Evolutionary conservation across 2,888 invertebrate genomes (phyloP).

Genomic region (Yponomeuta evonymella): DNA sequence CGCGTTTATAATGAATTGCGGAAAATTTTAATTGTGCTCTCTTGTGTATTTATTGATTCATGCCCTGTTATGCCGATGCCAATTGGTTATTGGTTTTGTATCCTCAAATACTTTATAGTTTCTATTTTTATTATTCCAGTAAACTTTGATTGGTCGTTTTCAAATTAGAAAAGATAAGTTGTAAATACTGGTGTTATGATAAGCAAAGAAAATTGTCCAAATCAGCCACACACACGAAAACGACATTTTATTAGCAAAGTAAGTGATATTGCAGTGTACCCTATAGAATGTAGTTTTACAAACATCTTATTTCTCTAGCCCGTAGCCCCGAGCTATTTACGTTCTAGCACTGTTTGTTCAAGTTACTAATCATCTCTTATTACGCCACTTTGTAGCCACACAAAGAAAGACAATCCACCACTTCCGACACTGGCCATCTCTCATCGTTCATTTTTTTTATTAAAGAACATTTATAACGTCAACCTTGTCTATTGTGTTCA

Average conservation of each 20-base stretch:
- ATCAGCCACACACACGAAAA: too few relatives aligned
- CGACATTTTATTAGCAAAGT: too few relatives aligned
- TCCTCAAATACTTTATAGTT: not conserved
- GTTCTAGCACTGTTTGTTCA: not conserved
- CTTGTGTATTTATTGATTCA: slow-evolving; percentile 5
- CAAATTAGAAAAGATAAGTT: not conserved
- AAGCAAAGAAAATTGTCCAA: too few relatives aligned
- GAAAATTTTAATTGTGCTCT: slow-evolving; percentile 6
- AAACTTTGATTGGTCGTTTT: slow-evolving; percentile 1
- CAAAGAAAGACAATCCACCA: slow-evolving; percentile 33
- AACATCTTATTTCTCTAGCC: not conserved
- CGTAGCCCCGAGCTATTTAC: not conserved
- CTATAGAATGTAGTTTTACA: not conserved
- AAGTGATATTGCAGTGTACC: too few relatives aligned
- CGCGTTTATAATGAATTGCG: slow-evolving; percentile 2
- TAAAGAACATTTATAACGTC: slow-evolving; percentile 59
- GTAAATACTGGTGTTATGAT: too few relatives aligned
- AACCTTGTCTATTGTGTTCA: slow-evolving; percentile 45
- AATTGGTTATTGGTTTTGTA: not conserved
- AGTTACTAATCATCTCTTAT: slow-evolving; percentile 1
- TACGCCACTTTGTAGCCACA: slow-evolving; percentile 17
- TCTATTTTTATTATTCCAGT: slow-evolving; percentile 1
- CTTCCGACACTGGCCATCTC: slow-evolving; percentile 36
- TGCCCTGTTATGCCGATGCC: not conserved
- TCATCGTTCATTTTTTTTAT: slow-evolving; percentile 49